These are phyloP conservation scores for Oplegnathus fasciatus DNA, from an alignment of 2,113 vertebrate genomes.

Conservation along the genomic window DNA sequence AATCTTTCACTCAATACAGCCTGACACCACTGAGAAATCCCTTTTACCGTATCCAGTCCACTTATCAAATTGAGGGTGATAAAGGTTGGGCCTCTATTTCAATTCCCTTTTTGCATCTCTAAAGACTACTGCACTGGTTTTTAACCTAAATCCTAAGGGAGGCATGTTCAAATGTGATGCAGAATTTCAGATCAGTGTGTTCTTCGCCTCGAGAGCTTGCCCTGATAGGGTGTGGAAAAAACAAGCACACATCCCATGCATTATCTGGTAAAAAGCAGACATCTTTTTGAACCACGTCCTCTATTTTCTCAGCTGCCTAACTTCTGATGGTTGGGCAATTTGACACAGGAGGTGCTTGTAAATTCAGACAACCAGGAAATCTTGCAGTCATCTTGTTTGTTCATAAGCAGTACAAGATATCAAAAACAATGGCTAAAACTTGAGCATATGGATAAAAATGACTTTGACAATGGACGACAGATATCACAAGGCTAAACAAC, in stretches of 20 bases:
- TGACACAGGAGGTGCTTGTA: background rate
- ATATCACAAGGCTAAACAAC: background rate
- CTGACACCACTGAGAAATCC: constrained; percentile 35
- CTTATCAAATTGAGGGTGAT: constrained; percentile 45
- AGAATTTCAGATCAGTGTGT: background rate
- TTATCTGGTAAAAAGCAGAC: background rate
- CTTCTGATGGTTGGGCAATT: background rate
- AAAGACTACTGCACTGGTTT: background rate
- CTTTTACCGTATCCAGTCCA: constrained; percentile 22
- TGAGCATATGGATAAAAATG: background rate
- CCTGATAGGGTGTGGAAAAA: background rate
- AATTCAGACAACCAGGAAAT: background rate
- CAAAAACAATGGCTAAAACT: background rate
- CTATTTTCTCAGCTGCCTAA: background rate
- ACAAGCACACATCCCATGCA: background rate
- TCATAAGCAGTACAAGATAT: background rate
- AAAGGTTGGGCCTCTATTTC: constrained; percentile 33
- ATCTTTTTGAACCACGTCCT: background rate
- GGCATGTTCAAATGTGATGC: background rate
- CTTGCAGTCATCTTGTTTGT: background rate
- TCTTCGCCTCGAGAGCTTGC: background rate
- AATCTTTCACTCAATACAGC: constrained; percentile 31
- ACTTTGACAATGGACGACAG: background rate
- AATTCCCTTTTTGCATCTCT: constrained; percentile 18
- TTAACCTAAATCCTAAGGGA: background rate